These are phyloP conservation scores for Pteropus rufus DNA, from an alignment of 2,797 vertebrate species.

Conservation along the genomic window DNA sequence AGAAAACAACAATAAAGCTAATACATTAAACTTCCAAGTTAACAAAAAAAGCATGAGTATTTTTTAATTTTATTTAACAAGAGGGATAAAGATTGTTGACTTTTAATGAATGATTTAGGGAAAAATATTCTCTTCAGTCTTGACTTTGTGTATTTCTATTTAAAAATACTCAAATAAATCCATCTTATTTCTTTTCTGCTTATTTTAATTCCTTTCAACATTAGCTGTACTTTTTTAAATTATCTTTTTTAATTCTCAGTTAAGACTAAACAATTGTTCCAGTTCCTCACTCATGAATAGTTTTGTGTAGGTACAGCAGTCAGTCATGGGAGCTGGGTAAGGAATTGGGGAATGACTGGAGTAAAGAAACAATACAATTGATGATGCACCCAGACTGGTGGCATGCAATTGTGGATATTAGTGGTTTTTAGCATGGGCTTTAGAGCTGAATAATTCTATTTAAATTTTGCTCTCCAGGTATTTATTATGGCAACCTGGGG, in stretches of 20 bases:
- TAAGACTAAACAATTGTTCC: background rate
- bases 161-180: background rate
- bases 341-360: rapidly evolving
- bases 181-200: background rate
- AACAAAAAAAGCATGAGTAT: background rate
- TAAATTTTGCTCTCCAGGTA: background rate
- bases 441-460: background rate
- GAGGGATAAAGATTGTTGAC: background rate
- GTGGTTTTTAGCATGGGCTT: background rate
- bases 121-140: background rate
- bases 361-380: rapidly evolving
- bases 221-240: background rate
- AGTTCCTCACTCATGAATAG: background rate
- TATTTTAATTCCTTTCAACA: background rate
- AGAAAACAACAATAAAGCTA: background rate
- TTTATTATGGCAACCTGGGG: background rate
- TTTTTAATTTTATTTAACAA: background rate
- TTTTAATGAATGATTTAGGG: background rate
- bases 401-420: background rate
- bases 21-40: background rate
- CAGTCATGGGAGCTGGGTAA: background rate
- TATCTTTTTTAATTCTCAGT: background rate
- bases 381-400: background rate
- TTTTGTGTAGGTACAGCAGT: background rate
- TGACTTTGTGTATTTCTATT: background rate